phyloP scores from a whole-genome alignment of 2,113 vertebrate genomes.

The Epinephelus lanceolatus region DNA sequence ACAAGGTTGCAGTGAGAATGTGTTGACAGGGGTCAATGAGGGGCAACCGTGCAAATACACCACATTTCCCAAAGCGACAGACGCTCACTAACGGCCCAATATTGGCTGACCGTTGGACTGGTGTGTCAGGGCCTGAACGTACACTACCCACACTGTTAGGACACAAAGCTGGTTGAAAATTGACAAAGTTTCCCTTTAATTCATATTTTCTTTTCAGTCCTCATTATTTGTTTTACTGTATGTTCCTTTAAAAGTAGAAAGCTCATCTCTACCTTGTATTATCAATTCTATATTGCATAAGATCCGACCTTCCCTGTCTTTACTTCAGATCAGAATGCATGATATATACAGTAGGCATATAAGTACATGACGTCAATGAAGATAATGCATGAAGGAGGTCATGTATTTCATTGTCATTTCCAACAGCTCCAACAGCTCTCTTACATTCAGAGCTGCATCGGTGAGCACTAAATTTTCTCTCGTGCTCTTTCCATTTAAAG shows the following conservation, averaged over 20 bases:
- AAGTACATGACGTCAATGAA: neutral
- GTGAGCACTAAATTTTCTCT: conserved; percentile 5
- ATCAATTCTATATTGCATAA: neutral
- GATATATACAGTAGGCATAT: neutral
- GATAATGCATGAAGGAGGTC: neutral
- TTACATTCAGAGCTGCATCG: neutral
- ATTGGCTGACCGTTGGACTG: no score
- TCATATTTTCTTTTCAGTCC: neutral
- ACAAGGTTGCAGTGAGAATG: no score
- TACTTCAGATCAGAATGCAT: neutral
- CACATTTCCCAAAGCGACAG: no score
- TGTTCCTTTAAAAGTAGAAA: neutral
- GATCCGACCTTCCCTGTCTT: neutral
- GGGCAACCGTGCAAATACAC: no score
- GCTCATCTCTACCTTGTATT: neutral
- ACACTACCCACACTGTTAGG: no score
- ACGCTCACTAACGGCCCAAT: no score
- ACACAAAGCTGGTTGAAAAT: no score
- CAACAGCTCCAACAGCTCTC: neutral
- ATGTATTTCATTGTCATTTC: neutral
- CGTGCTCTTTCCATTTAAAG: neutral
- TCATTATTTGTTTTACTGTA: neutral
- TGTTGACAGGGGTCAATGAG: no score
- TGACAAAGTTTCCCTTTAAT: no score
- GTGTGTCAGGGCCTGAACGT: no score